A percentile compares a stretch with the other conserved stretches of the same genome.
Conservation (phyloP, 2,797 vertebrate species). For the Bufotes viridis region DNA sequence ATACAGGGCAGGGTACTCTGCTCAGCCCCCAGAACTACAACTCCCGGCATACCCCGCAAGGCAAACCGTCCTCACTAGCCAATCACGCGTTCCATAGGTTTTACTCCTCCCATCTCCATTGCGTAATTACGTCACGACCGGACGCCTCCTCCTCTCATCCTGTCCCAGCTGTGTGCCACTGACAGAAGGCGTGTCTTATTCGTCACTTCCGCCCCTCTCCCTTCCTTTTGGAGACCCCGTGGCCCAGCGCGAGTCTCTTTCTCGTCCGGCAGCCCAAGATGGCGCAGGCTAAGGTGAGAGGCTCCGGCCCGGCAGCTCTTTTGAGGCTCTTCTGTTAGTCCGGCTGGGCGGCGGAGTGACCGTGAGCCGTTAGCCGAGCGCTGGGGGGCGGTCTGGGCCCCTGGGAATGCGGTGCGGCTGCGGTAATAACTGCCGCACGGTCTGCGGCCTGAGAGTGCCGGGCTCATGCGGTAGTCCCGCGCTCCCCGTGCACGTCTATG, state of each 20-base stretch:
- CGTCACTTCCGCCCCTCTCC: slow-evolving; percentile 63
- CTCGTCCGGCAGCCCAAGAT: slow-evolving; percentile 64
- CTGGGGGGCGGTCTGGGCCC: too few relatives aligned
- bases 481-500: background rate
- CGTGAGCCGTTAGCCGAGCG: too few relatives aligned
- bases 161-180: background rate
- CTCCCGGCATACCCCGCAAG: background rate
- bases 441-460: background rate
- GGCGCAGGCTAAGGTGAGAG: slow-evolving; percentile 70
- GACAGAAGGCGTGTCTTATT: background rate
- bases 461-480: background rate
- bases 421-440: too few relatives aligned
- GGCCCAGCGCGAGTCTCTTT: accelerated
- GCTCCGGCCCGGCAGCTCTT: background rate
- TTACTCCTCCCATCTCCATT: too few relatives aligned
- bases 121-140: too few relatives aligned
- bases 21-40: background rate
- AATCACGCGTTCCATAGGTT: background rate
- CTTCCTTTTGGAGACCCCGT: slow-evolving; percentile 64
- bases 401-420: background rate
- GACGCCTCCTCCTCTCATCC: too few relatives aligned
- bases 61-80: background rate
- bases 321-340: too few relatives aligned
- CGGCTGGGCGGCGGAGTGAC: background rate
- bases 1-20: too few relatives aligned